Percentiles rank a stretch among this genome's conserved stretches.
These are phyloP conservation scores for Lacerta agilis DNA, from an alignment of 2,797 vertebrate genomes.

Conservation along the genomic window DNA sequence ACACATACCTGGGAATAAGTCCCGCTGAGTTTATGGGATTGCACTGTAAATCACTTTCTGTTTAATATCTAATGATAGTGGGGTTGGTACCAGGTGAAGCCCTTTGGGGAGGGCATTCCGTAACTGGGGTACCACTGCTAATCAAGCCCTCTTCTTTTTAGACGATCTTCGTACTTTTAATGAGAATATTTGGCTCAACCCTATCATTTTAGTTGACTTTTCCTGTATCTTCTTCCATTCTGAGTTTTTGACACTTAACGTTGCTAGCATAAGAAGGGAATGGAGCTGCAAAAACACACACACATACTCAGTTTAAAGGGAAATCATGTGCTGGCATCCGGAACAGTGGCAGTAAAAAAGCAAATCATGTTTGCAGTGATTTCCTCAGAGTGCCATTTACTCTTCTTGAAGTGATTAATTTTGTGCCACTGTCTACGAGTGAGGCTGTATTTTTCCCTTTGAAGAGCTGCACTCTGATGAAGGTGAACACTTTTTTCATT, in stretches of 20 bases:
- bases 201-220: neutral
- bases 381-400: constrained; percentile 29
- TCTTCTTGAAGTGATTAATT: constrained; percentile 21
- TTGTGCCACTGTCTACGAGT: neutral
- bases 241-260: neutral
- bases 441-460: neutral
- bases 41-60: too few species aligned
- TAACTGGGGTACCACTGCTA: neutral
- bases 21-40: too few species aligned
- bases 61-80: too few species aligned
- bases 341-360: neutral
- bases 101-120: too few species aligned
- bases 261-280: neutral
- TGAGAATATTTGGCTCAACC: neutral
- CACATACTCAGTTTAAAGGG: neutral
- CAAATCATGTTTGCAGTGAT: constrained; percentile 23
- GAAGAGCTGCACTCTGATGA: constrained; percentile 18
- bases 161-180: neutral
- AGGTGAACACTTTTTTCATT: constrained; percentile 23
- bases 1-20: too few species aligned
- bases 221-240: neutral
- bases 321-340: neutral
- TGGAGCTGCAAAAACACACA: neutral
- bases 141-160: neutral
- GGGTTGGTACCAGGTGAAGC: too few species aligned